phyloP scores from a whole-genome alignment of 2,113 vertebrate species.

The Anoplopoma fimbria region DNA sequence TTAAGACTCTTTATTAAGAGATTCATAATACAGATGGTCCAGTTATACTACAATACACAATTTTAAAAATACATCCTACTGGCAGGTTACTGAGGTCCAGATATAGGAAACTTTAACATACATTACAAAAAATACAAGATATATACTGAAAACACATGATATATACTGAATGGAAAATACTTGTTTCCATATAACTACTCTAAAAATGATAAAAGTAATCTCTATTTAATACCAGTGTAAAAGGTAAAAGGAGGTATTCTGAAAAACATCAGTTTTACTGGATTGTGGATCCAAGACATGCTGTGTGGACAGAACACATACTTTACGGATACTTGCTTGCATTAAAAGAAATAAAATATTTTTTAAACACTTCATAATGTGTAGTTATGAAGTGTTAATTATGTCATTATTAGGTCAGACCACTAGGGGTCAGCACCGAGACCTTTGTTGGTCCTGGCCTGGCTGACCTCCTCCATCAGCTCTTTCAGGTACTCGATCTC shows the following conservation, averaged over 20 bases:
- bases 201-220: not conserved
- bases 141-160: no score
- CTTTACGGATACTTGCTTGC: conserved; percentile 8
- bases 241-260: not conserved
- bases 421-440: conserved; percentile 57
- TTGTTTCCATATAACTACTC: conserved; percentile 37
- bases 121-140: conserved; percentile 9
- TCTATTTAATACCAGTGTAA: conserved; percentile 50
- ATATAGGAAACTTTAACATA: conserved; percentile 3
- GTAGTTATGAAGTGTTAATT: no score
- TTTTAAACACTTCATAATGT: no score
- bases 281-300: conserved; percentile 19
- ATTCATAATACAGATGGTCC: conserved; percentile 37
- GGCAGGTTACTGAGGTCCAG: conserved; percentile 21
- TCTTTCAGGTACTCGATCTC: conserved; percentile 96
- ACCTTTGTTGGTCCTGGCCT: conserved; percentile 83
- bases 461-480: conserved; percentile 91
- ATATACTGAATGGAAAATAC: conserved; percentile 55
- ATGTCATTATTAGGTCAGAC: not conserved
- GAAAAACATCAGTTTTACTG: not conserved
- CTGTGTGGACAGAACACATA: conserved; percentile 20
- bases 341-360: conserved; percentile 2
- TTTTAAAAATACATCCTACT: conserved; percentile 30
- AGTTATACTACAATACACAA: conserved; percentile 1
- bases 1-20: conserved; percentile 72